Evolutionary conservation across 2,888 invertebrate species (phyloP).

Genomic region (Aphidius colemani): DNA sequence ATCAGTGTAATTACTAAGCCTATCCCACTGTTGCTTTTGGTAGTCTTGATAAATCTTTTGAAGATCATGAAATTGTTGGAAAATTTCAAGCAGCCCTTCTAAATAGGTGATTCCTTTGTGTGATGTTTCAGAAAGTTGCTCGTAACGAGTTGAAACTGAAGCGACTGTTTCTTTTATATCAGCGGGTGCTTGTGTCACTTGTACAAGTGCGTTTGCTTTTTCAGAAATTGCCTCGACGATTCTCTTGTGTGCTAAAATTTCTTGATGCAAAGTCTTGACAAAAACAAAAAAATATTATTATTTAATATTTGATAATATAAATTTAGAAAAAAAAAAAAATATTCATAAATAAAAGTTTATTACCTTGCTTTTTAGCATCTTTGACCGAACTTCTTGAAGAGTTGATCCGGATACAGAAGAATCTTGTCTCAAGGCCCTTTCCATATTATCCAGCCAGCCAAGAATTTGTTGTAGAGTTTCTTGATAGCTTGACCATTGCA

Average conservation of each 20-base stretch:
- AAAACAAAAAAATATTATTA: slow-evolving; percentile 17
- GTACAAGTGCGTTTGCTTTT: slow-evolving; percentile 76
- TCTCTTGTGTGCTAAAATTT: slow-evolving; percentile 86
- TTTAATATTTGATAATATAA: not conserved
- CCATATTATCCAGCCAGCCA: slow-evolving; percentile 85
- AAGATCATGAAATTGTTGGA: slow-evolving; percentile 84
- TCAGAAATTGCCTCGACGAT: slow-evolving; percentile 89
- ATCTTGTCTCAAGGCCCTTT: slow-evolving; percentile 75
- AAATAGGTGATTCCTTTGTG: slow-evolving; percentile 73
- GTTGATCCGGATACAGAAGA: slow-evolving; percentile 75
- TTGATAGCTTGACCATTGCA: slow-evolving; percentile 84
- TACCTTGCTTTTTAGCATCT: slow-evolving; percentile 80
- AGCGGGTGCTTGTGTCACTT: slow-evolving; percentile 62
- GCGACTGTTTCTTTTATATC: slow-evolving; percentile 74
- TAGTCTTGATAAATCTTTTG: slow-evolving; percentile 88
- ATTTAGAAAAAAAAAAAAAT: not conserved
- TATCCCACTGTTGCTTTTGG: slow-evolving; percentile 89
- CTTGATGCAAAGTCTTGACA: slow-evolving; percentile 76
- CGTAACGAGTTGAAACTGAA: slow-evolving; percentile 78
- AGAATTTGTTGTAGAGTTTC: slow-evolving; percentile 82
- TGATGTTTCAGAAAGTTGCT: slow-evolving; percentile 70
- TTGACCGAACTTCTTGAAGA: slow-evolving; percentile 83
- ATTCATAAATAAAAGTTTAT: slow-evolving; percentile 17
- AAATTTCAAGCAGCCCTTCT: slow-evolving; percentile 77
- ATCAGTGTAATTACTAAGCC: slow-evolving; percentile 80